phyloP scores from a whole-genome alignment of 2,113 vertebrate genomes.

The Holacanthus passer region DNA sequence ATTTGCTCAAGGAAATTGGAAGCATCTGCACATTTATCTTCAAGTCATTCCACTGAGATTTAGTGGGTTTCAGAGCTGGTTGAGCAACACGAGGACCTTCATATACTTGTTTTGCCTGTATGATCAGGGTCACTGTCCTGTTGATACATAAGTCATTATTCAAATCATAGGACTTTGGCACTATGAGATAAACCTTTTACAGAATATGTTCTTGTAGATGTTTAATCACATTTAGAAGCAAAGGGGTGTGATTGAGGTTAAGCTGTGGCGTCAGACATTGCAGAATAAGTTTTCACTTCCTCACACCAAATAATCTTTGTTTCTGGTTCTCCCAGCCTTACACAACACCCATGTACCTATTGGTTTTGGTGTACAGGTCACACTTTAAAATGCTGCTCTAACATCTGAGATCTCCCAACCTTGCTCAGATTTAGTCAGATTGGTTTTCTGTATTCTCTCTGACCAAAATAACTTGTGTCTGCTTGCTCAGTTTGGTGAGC shows the following conservation, averaged over 20 bases:
- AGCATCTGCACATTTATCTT: neutral
- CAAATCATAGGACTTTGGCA: neutral
- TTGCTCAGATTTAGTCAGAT: neutral
- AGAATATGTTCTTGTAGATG: neutral
- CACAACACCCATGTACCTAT: neutral
- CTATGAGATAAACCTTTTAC: neutral
- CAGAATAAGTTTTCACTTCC: neutral
- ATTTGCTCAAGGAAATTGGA: neutral
- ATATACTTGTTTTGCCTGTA: neutral
- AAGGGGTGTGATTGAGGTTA: neutral
- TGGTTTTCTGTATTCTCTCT: neutral
- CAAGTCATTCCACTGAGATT: neutral
- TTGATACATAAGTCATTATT: neutral
- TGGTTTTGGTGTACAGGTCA: neutral
- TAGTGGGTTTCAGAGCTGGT: neutral
- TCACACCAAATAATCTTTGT: neutral
- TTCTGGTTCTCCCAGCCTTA: neutral
- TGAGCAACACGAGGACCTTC: neutral
- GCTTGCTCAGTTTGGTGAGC: neutral
- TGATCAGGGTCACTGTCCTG: neutral
- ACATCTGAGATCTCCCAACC: neutral
- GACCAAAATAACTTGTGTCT: neutral
- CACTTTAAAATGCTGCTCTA: neutral
- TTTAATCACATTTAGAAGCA: neutral
- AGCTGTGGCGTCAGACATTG: no score